These are phyloP conservation scores for Ferdinandea cuprea DNA, from an alignment of 2,888 invertebrate genomes.

Conservation along the genomic window DNA sequence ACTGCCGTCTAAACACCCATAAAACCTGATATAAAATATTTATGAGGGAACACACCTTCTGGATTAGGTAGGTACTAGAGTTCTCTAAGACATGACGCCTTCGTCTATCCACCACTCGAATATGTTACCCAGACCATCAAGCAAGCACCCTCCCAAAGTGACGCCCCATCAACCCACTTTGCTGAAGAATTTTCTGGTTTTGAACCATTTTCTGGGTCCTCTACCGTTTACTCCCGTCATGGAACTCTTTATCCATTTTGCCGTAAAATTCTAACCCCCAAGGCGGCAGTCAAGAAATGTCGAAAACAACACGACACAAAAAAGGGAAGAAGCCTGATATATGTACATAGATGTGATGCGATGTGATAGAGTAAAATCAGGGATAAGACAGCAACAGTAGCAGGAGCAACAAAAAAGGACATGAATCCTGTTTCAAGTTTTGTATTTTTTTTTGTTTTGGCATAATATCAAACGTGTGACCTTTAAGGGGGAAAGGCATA, in stretches of 20 bases:
- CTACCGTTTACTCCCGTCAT: neutral
- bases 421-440: conserved; percentile 26
- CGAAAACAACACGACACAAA: conserved; percentile 16
- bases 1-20: conserved; percentile 66
- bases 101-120: conserved; percentile 30
- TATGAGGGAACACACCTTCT: conserved; percentile 66
- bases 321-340: neutral
- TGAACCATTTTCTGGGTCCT: conserved; percentile 5
- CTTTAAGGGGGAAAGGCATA: conserved; percentile 2
- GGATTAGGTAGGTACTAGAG: conserved; percentile 52
- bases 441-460: neutral
- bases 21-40: conserved; percentile 66
- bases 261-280: conserved; percentile 36
- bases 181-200: conserved; percentile 54
- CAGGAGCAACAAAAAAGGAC: conserved; percentile 29
- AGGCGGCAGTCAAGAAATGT: conserved; percentile 22
- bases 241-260: conserved; percentile 35
- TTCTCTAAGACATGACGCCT: conserved; percentile 7
- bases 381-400: conserved; percentile 22
- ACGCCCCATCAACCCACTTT: conserved; percentile 29
- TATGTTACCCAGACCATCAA: conserved; percentile 17
- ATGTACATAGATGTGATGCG: conserved; percentile 24
- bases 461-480: conserved; percentile 28
- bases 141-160: conserved; percentile 1
- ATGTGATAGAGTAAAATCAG: conserved; percentile 35